Evolutionary conservation across 2,888 invertebrate species (phyloP), one percentile per base, ranked within the genome.

Genomic region (Prosapia bicincta): DNA sequence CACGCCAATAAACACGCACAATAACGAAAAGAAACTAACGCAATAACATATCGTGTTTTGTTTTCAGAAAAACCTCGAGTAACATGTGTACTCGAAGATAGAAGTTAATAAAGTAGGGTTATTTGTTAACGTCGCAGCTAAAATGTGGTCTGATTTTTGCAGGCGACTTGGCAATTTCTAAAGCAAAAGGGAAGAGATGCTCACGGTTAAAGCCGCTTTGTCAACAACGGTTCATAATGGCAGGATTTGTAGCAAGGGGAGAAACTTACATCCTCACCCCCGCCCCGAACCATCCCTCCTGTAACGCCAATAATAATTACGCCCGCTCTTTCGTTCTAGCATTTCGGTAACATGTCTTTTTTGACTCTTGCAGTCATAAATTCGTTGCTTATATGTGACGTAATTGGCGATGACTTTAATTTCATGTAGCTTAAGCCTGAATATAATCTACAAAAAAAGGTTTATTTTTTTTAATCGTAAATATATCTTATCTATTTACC

Each of bases 121-220:
- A 79, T 81, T 81, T 81, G 81, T 81, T 80, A 81, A 30, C 66
- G n/a, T 67, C 67, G n/a, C 3, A 24, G 26, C 67, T 69, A 65
- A 69, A 69, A 74, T 74, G 74, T 69, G 74, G 80, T 81, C 77
- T 77, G 78, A 78, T 71, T 75, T 75, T 71, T 71, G 75, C 71
- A 75, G 71, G 75, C 75, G 75, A 71, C 75, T 71, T 71, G 75
- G 75, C 71, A 74, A 75, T 75, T 75, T 75, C 71, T 75, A 75
- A 71, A 71, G 75, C 74, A 54, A 54, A 30, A 54, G 75, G 68
- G 69, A 67, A 75, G 75, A 26, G 38, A 43, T 69, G 74, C 65
- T 66, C n/a, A 43, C 24, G 75, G 71, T 1, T 20, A 38, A 78
- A 78, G 78, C 77, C 67, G 74, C 77, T 78, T 76, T 78, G 78